Conservation (phyloP, 2,797 vertebrate genomes). For the Epinephelus malabaricus region DNA sequence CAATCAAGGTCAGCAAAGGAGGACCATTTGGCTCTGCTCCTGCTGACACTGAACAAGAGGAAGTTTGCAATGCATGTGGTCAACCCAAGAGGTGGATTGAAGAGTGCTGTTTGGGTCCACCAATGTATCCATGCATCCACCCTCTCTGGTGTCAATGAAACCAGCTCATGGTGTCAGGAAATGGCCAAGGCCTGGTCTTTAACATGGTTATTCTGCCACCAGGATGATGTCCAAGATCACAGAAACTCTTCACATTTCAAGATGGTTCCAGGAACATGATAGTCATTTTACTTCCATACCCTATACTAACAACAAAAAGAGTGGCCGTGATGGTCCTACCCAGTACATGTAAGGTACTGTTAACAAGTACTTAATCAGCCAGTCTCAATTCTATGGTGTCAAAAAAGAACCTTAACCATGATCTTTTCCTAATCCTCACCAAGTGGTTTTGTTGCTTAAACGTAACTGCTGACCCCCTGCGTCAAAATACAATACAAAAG, state of each 20-base stretch:
- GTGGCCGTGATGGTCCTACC: not conserved
- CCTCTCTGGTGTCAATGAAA: not conserved
- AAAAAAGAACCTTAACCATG: too few species aligned
- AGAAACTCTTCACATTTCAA: not conserved
- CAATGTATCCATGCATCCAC: not conserved
- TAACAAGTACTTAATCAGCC: too few species aligned
- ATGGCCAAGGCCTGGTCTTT: not conserved
- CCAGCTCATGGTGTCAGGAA: not conserved
- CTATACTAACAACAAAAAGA: not conserved
- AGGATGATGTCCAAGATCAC: not conserved
- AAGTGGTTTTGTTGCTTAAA: too few species aligned
- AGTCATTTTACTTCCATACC: not conserved
- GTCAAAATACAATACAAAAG: too few species aligned
- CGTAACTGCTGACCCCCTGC: too few species aligned
- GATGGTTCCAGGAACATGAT: not conserved
- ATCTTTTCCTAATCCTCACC: too few species aligned
- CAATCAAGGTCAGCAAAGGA: not conserved
- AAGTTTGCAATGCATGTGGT: not conserved
- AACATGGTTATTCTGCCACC: not conserved
- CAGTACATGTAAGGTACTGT: not conserved
- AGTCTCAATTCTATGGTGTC: too few species aligned
- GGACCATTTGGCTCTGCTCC: not conserved
- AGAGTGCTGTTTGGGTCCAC: not conserved
- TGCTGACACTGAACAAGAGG: not conserved
- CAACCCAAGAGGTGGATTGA: not conserved